Percentiles rank a stretch among this genome's conserved stretches.
Evolutionary conservation across 2,888 invertebrate species (phyloP).

Genomic region (Sialis fuliginosa): DNA sequence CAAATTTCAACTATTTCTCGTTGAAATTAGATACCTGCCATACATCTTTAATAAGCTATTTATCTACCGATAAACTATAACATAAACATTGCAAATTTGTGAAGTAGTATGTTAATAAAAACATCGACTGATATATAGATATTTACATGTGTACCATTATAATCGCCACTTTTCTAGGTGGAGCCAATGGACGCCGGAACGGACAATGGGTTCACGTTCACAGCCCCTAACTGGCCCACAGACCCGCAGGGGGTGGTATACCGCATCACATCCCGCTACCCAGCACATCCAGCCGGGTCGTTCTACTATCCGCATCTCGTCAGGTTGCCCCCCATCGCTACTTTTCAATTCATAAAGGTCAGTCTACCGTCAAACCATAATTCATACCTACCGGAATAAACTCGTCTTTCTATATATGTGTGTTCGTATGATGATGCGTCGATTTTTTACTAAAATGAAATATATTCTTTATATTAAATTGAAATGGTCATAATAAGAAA

Average conservation of each 20-base stretch:
- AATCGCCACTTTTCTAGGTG: slow-evolving; percentile 35
- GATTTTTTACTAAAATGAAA: no score
- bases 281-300: slow-evolving; percentile 82
- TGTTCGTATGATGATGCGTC: background rate
- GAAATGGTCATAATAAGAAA: no score
- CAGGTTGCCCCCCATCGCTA: slow-evolving; percentile 75
- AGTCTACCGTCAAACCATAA: slow-evolving; percentile 12
- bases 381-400: background rate
- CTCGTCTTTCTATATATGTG: background rate
- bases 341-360: slow-evolving; percentile 83
- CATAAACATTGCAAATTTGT: no score
- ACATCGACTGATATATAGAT: no score
- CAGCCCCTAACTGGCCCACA: slow-evolving; percentile 91
- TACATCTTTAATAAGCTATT: no score
- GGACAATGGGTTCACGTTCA: slow-evolving; percentile 90
- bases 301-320: slow-evolving; percentile 85
- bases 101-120: no score
- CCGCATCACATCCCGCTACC: slow-evolving; percentile 74
- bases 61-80: no score
- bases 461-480: no score
- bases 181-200: slow-evolving; percentile 87
- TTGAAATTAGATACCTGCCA: no score
- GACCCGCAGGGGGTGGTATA: slow-evolving; percentile 77
- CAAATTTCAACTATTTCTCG: no score
- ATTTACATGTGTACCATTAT: slow-evolving; percentile 24